phyloP scores from a whole-genome alignment of 2,113 vertebrate species.

The Semnopithecus entellus region DNA sequence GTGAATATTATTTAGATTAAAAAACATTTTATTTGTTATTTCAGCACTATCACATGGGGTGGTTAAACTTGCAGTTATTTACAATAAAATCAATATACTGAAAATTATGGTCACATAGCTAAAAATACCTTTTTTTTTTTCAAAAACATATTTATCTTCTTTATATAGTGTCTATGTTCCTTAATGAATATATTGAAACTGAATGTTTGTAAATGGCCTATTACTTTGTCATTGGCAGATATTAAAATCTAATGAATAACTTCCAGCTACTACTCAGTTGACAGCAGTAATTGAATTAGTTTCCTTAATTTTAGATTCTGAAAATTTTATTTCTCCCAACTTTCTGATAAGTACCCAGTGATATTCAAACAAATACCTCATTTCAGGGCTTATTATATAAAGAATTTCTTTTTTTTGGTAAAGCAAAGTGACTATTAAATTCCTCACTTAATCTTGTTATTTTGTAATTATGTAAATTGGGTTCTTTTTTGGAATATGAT shows the following conservation, averaged over 20 bases:
- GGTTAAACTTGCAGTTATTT: not conserved
- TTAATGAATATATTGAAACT: not conserved
- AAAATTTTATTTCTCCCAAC: not conserved
- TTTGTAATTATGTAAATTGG: conserved; percentile 15
- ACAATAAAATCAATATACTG: not conserved
- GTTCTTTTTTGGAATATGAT: not conserved
- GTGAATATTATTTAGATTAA: not conserved
- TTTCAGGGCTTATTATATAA: not conserved
- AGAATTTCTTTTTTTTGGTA: not conserved
- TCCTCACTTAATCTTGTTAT: conserved; percentile 35
- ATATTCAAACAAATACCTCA: conserved; percentile 6
- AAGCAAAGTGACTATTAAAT: conserved; percentile 8
- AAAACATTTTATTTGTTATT: not conserved
- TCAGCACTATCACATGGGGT: not conserved
- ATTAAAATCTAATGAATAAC: conserved; percentile 1
- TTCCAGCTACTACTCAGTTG: not conserved
- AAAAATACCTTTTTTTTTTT: not conserved
- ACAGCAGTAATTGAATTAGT: not conserved
- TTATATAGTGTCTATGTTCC: not conserved
- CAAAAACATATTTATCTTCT: not conserved
- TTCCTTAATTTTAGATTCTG: not conserved
- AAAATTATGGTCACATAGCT: not conserved
- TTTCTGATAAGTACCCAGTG: not conserved
- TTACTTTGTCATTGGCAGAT: not conserved
- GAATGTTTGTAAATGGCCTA: not conserved